Base-by-base conservation (phyloP, 1,140 invertebrate species). In the Diachasmimorpha longicaudata region DNA sequence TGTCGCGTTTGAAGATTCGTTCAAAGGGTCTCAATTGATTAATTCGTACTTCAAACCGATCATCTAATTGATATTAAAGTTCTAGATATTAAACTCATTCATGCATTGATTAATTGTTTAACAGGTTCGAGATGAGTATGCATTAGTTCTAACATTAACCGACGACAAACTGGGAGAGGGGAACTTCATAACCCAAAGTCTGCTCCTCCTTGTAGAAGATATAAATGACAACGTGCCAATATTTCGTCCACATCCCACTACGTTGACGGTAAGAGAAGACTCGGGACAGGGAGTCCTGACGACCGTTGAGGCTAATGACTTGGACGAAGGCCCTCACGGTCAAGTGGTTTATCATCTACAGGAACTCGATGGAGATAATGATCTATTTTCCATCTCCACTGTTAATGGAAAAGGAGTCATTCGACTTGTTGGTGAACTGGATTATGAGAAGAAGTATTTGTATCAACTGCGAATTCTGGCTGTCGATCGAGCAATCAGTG, bases 211-310 rank as follows among this genome's bases (percentile, higher is more conserved):
- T 66, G 95, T 98, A 0, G 96, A 97, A 88, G 96, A 98, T 86
- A 93, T 96, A 10, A 98, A 98, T 81, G 96, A 98, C 89, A 96
- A 96, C 89, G 93, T 93, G 76, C 96, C 96, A 4, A 91, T 96
- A 67, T 98, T 97, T 86, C 93, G 94, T 81, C 93, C 95, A 13
- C 96, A 96, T 88, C 94, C 94, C 76, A 93, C 94, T 4, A 94
- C 95, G 37, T 89, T 98, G 68, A 93, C 92, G 69, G 90, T 97
- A 3, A 91, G 91, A 66, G 96, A 98, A 90, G 93, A 97, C 85
- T 92, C 93, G 44, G 87, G 90, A 0, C 93, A 94, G 0, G 92
- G 93, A 13, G 89, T 96, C 76, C 87, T 98, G 25, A 92, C 93
- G 2, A 94, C 94, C 0, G 91, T 98, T 11, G 95, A 97, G 89